phyloP scores from a whole-genome alignment of 2,797 vertebrate genomes.

The Oophaga sylvatica region DNA sequence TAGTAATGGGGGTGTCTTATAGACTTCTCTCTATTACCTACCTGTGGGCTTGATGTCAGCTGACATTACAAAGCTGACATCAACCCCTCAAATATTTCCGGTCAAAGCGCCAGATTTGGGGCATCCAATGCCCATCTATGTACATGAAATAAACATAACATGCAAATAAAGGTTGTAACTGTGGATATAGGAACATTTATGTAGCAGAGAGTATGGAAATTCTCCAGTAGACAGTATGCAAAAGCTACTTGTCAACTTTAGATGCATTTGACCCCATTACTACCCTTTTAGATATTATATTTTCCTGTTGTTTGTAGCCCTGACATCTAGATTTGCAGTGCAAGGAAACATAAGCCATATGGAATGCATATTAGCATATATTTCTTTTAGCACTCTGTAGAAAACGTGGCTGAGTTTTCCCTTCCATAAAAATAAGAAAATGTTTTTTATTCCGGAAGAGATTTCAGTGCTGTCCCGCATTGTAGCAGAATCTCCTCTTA shows the following conservation, averaged over 20 bases:
- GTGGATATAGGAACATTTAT: background rate
- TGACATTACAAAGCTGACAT: too few relatives aligned
- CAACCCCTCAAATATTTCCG: too few relatives aligned
- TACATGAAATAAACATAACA: background rate
- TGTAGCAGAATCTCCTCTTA: background rate
- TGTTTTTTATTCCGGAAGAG: background rate
- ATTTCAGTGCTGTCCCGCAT: background rate
- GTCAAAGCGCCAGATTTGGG: too few relatives aligned
- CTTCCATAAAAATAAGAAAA: conserved; percentile 5
- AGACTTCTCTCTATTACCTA: too few relatives aligned
- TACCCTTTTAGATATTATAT: conserved; percentile 16
- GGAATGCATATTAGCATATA: conserved; percentile 10
- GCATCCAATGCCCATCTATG: background rate
- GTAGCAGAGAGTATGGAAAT: background rate
- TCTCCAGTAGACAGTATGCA: background rate
- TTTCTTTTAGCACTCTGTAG: conserved; percentile 18
- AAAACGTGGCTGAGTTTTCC: background rate
- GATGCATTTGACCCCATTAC: background rate
- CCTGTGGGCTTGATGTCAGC: too few relatives aligned
- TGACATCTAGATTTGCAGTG: conserved; percentile 9
- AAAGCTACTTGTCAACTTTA: background rate
- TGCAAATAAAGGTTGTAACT: background rate
- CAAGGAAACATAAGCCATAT: conserved; percentile 33
- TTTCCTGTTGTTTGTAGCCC: conserved; percentile 12
- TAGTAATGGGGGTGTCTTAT: too few relatives aligned